Conservation (phyloP, 2,797 vertebrate species). For the Chrysolophus pictus region DNA sequence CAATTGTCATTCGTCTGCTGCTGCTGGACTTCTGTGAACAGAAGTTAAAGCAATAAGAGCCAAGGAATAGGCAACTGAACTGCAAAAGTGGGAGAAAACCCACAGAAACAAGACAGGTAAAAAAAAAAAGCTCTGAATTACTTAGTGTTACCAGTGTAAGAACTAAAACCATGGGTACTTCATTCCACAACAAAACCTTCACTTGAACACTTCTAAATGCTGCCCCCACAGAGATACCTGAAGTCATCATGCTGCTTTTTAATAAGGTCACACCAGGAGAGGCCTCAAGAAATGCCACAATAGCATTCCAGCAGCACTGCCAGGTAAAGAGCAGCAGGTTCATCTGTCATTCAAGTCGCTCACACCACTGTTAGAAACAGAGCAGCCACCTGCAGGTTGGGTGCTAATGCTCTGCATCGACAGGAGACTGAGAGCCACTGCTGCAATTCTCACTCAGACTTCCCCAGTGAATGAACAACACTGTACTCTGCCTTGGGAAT, state of each 20-base stretch:
- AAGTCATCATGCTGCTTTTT: neutral
- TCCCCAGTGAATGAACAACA: neutral
- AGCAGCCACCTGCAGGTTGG: neutral
- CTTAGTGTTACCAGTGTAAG: neutral
- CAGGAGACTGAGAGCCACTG: neutral
- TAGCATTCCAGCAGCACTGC: slow-evolving; percentile 14
- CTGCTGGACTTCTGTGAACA: neutral
- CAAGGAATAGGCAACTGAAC: neutral
- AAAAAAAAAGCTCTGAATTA: neutral
- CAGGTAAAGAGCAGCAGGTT: neutral
- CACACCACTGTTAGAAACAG: neutral
- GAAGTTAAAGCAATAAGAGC: neutral
- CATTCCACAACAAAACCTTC: neutral
- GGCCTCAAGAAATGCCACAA: neutral
- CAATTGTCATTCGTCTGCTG: neutral
- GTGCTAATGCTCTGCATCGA: neutral
- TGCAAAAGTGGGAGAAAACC: neutral
- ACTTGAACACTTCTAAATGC: neutral
- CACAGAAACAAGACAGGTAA: neutral
- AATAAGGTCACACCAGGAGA: neutral
- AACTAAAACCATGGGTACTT: neutral
- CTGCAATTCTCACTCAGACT: neutral
- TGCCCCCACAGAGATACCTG: neutral
- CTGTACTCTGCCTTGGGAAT: neutral
- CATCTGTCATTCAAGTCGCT: neutral